Evolutionary conservation across 2,797 vertebrate species (phyloP), one percentile per base, ranked within the genome.

Genomic region (Phataginus tetradactyla): DNA sequence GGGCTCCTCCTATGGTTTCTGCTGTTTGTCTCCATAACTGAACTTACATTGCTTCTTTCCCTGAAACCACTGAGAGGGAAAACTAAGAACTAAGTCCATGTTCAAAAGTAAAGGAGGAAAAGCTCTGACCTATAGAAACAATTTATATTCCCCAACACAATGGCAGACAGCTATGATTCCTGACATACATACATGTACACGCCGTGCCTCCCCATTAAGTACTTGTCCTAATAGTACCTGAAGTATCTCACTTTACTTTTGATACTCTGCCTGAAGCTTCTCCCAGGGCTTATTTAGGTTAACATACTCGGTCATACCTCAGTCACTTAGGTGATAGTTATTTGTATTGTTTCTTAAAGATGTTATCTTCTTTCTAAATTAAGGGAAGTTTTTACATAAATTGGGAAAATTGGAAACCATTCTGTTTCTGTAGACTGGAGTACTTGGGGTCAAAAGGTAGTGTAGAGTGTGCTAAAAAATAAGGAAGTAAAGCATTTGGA

Each of bases 291-390:
- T 63, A 51, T 94, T 66, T 93, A 61, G 34, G 15, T 88, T 66
- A 93, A 64, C 32, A 53, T 37, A 29, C 25, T 72, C 7, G 5
- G 12, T 87, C 55, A 81, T 34, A 75, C 55, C 69, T 51, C 42
- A 90, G 8, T 88, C 66, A 90, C 39, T 88, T 84, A 75, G 13
- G 57, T 77, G 29, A 49, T 39, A 61, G 7, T 86, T 61, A 39
- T 29, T 79, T 88, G 27, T 96, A 34, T 59, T 89, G 2, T 39
- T 83, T 79, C 29, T 87, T 81, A 55, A 94, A 88, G 64, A 83
- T 23, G 74, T 49, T 57, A 42, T 95, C 25, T 83, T 88, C 42
- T 77, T 96, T 74, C 75, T 80, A 86, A 91, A 57, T 88, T 86
- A 91, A 91, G 34, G 32, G 34, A 61, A 21, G n/a, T n/a, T 95